These are phyloP conservation scores for Aricia agestis DNA, from an alignment of 1,140 invertebrate species.

Conservation along the genomic window DNA sequence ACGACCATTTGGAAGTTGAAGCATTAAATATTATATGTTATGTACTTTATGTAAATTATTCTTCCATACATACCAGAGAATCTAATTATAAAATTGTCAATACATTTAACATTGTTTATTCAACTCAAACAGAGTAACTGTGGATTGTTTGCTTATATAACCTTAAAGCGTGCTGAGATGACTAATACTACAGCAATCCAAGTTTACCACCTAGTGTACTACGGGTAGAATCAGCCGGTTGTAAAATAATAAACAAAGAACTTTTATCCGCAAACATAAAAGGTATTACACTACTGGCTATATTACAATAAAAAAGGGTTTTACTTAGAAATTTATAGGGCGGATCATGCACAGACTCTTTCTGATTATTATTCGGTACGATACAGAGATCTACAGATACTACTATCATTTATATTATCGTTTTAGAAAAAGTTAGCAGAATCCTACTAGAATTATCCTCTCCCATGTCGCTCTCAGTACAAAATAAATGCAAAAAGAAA, in stretches of 20 bases:
- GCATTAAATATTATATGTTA: too few species aligned
- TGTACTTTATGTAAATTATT: too few species aligned
- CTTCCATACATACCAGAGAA: neutral
- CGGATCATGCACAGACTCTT: neutral
- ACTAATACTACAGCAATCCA: constrained; percentile 34
- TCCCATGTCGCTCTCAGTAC: neutral
- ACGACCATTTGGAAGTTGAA: too few species aligned
- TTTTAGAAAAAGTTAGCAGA: neutral
- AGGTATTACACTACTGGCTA: constrained; percentile 38
- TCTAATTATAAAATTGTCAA: neutral
- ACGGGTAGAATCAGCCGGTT: constrained; percentile 41
- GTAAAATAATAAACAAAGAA: constrained; percentile 48
- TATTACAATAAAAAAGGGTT: constrained; percentile 43
- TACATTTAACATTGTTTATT: neutral
- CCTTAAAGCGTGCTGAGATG: constrained; percentile 31
- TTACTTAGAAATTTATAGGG: neutral
- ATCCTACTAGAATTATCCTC: neutral
- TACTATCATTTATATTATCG: neutral
- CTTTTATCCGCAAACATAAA: constrained; percentile 20
- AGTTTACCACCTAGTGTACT: constrained; percentile 25
- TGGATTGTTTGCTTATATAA: constrained; percentile 37
- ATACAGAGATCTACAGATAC: neutral
- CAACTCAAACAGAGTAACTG: neutral
- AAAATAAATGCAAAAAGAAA: constrained; percentile 6
- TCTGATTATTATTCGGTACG: neutral